Percentiles rank a stretch among this genome's conserved stretches.
These are phyloP conservation scores for Ericerus pela DNA, from an alignment of 1,140 invertebrate species.

Conservation along the genomic window DNA sequence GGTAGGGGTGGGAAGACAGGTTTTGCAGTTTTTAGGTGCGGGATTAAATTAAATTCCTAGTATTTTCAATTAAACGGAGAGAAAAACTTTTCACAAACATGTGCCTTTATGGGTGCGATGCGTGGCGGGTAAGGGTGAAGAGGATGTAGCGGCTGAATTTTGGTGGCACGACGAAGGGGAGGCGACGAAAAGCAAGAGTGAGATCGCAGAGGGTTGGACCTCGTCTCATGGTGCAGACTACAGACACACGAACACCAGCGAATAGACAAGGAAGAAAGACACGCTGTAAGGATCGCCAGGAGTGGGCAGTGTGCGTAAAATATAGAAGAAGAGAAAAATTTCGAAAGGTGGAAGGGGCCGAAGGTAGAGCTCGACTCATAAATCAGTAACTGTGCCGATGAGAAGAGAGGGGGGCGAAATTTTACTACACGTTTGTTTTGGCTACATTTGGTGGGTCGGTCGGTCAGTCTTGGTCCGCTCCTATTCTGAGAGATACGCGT, in stretches of 20 bases:
- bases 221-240: too few species aligned
- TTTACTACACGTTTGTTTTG: constrained; percentile 7
- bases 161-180: too few species aligned
- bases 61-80: constrained; percentile 11
- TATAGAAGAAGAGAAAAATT: too few species aligned
- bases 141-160: too few species aligned
- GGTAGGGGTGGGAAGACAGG: not conserved
- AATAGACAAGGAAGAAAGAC: too few species aligned
- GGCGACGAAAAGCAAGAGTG: too few species aligned
- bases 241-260: too few species aligned
- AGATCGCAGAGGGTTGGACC: too few species aligned
- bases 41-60: constrained; percentile 11
- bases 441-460: not conserved
- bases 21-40: constrained; percentile 4
- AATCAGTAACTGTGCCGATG: not conserved
- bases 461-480: not conserved
- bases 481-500: not conserved
- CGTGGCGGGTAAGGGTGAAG: not conserved
- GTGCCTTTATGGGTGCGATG: not conserved
- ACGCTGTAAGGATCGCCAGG: too few species aligned
- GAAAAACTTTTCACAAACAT: constrained; percentile 11
- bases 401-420: not conserved
- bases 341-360: too few species aligned
- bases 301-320: too few species aligned
- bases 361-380: constrained; percentile 4